Conservation (phyloP, 1,140 invertebrate species). For the Patella vulgata region DNA sequence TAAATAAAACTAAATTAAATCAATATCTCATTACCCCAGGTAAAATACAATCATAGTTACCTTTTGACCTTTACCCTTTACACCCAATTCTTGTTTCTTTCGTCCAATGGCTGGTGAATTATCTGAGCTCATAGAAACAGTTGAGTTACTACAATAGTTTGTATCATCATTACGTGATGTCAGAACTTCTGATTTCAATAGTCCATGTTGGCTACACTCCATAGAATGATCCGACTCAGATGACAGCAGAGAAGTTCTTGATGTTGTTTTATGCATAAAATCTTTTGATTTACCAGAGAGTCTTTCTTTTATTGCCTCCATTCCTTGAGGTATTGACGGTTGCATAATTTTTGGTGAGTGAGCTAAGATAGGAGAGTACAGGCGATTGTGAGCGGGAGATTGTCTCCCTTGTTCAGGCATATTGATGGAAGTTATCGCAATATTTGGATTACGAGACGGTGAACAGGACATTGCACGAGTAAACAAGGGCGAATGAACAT, state of each 20-base stretch:
- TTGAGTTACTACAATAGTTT: slow-evolving; percentile 52
- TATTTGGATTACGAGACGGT: slow-evolving; percentile 35
- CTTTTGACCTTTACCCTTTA: slow-evolving; percentile 28
- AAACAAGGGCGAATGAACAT: slow-evolving; percentile 37
- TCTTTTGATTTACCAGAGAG: slow-evolving; percentile 22
- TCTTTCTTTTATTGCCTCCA: slow-evolving; percentile 31
- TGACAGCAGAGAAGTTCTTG: slow-evolving; percentile 53
- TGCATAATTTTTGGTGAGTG: slow-evolving; percentile 21
- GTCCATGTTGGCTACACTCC: slow-evolving; percentile 48
- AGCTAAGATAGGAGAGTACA: slow-evolving; percentile 46
- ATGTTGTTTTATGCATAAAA: slow-evolving; percentile 47
- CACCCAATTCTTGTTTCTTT: slow-evolving; percentile 28
- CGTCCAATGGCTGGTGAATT: slow-evolving; percentile 43
- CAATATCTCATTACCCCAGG: no score
- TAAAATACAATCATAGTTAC: no score
- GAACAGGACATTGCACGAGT: slow-evolving; percentile 51
- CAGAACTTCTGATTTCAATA: slow-evolving; percentile 30
- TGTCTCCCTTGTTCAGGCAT: slow-evolving; percentile 33
- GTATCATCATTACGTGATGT: slow-evolving; percentile 40
- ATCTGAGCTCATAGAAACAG: slow-evolving; percentile 55
- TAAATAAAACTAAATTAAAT: no score
- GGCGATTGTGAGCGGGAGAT: slow-evolving; percentile 20
- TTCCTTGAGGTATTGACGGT: slow-evolving; percentile 9
- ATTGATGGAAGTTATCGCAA: slow-evolving; percentile 27
- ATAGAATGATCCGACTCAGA: slow-evolving; percentile 59